Evolutionary conservation across 1,140 invertebrate species (phyloP), one percentile per base, ranked within the genome.

Genomic region (Drosophila pandora): DNA sequence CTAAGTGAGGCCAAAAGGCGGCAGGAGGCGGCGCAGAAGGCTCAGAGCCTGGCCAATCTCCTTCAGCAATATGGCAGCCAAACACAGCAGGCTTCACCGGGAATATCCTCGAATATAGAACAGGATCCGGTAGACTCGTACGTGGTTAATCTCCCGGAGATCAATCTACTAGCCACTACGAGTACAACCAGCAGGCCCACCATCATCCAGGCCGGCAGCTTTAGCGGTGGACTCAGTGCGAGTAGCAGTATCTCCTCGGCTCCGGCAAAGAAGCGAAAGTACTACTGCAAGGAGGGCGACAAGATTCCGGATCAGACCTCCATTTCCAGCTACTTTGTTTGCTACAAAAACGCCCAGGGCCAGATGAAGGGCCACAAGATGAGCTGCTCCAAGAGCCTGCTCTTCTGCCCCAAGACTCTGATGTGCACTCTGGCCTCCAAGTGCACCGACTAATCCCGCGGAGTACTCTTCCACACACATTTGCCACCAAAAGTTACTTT

Each of bases 341-440:
- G 91, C 85, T 92, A 90, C 53, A 92, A 91, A 69, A 91, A 76
- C 6, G 41, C 81, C 0, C 70, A 88, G 50, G 91, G 90, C 47
- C 67, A 77, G 50, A 90, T 92, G 90, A 90, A 87, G 57, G 90
- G 91, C 1, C 90, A 91, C 55, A 91, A 91, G 53, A 91, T 91
- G 88, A 88, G 63, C 45, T 92, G 91, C 61, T 88, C 90, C 10
- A 90, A 90, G 50, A 75, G 77, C 3, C 54, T 92, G 54, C 76
- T 91, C 50, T 92, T 92, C 54, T 92, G 91, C 17, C 75, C 90
- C 8, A 76, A 68, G 45, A 88, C 79, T 3, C 57, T 79, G 4
- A 64, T 91, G 68, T 92, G 91, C 71, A 92, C 91, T 10, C 55
- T 91, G 13, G 70, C 90, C 47, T 72, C 57, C 37, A 91, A 90